Evolutionary conservation across 2,888 invertebrate species (phyloP), one percentile per base, ranked within the genome.

Genomic region (Meteorus cinctellus): DNA sequence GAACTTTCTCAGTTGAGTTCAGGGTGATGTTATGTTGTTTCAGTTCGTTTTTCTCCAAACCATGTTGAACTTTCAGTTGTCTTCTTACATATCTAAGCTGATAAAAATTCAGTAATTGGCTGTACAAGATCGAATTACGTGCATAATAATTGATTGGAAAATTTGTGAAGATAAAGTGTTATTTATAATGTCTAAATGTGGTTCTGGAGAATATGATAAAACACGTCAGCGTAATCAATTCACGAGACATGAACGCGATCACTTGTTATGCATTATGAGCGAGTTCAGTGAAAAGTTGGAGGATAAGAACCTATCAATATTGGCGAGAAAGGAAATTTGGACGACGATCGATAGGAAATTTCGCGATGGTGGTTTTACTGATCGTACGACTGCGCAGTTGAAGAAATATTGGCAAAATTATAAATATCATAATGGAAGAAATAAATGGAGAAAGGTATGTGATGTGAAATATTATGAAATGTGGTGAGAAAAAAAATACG

Each of bases 351-450:
- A 84, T 76, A 76, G 78, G 41, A 81, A 81, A 41, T 84, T 84
- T 69, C 79, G 81, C 59, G 78, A 76, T 45, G 81, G 79, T 1
- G 83, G 82, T 1, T 82, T 81, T 69, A 77, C 76, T 4, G 75
- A 80, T 16, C 82, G 82, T 27, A 81, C 82, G 5, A 81, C 84
- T 19, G 83, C 84, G 0, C 83, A 84, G 75, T 73, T 84, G 3
- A 84, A 84, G 65, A 84, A 84, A 45, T 84, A 84, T 45, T 84
- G 83, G 83, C 83, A 84, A 74, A 84, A 84, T 19, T 84, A 83
- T 79, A 84, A 84, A 74, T 84, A 84, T 19, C 83, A 84, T n/a
- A 81, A 81, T 73, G 84, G 81, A 60, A 81, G 80, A 65, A 72
- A 76, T 12, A 76, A 69, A 31, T 31, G 51, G 55, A 45, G 31